Evolutionary conservation across 37 sponge, comb jelly and placozoan genomes (phyloP), one percentile per base, ranked within the genome.

Genomic region (Dysidea cf. avara): DNA sequence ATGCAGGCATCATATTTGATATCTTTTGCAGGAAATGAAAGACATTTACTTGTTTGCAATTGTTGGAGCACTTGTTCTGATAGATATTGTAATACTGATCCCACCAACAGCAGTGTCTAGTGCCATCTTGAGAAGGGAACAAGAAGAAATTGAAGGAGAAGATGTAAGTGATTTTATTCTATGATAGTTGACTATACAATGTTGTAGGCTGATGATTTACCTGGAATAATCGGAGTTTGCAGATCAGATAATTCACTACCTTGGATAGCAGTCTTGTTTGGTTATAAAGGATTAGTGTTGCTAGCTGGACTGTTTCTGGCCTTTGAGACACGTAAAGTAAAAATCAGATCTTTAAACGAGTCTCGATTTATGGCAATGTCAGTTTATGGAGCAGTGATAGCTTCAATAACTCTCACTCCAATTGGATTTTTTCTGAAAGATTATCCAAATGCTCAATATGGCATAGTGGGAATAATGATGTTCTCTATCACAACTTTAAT

Each of bases 291-390:
- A 22, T 9, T 84, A 5, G 64, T 72, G 25, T 79, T 84, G 0
- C 4, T 85, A 4, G 32, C 64, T 20, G 86, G 86, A 35, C 38
- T 79, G n/a, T 65, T 78, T n/a, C 63, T 85, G 3, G 86, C 86
- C 47, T 9, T 53, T 13, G 53, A 68, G 54, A 85, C 86, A 1
- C 74, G 64, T 60, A 78, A 79, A 31, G 74, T 85, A 40, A 78
- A 74, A 53, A 21, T 85, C 18, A 85, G 78, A 39, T n/a, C 64
- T n/a, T 36, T 85, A 7, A 79, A 81, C 13, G 86, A 85, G 46
- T 85, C 86, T 65, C 74, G 79, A n/a, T 62, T 79, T 36, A 85
- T 85, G 2, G 68, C 80, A 26, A 56, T 59, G 1, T 76, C 66
- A 30, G 78, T 78, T 7, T 59, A 56, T 39, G 59, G 29, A 7